Conservation (phyloP, 2,888 invertebrate species). For the Oligia fasciuncula region DNA sequence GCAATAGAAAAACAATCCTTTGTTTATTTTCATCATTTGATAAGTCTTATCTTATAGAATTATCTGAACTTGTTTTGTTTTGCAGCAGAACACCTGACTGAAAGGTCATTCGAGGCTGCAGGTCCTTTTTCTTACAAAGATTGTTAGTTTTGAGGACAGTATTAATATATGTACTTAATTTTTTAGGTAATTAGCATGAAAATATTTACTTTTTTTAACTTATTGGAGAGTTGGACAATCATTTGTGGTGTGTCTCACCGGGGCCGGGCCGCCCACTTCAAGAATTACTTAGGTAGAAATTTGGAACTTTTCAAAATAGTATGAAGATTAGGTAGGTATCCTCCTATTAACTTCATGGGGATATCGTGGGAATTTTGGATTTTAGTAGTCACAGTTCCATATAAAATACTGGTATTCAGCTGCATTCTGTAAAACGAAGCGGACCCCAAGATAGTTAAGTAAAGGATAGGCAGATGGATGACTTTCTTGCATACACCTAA, state of each 20-base stretch:
- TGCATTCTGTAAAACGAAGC: background rate
- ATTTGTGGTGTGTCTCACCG: background rate
- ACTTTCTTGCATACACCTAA: background rate
- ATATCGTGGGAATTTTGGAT: background rate
- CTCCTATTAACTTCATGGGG: background rate
- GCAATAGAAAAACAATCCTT: conserved; percentile 45
- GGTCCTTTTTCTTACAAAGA: conserved; percentile 26
- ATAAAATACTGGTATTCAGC: background rate
- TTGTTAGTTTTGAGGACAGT: conserved; percentile 14
- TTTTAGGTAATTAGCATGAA: conserved; percentile 3
- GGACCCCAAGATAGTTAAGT: background rate
- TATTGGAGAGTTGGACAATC: background rate
- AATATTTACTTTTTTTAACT: background rate
- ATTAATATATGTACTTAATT: background rate
- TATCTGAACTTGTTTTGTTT: conserved; percentile 56
- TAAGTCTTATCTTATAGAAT: conserved; percentile 59
- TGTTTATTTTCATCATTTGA: conserved; percentile 62
- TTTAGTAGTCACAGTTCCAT: background rate
- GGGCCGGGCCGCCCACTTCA: background rate
- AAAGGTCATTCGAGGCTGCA: conserved; percentile 41
- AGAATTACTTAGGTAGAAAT: background rate
- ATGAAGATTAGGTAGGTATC: background rate
- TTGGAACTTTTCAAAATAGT: too few relatives aligned
- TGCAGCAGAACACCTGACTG: conserved; percentile 32
- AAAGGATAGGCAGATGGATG: background rate